Conservation (phyloP, 2,797 vertebrate genomes). For the Sus cebifrons region DNA sequence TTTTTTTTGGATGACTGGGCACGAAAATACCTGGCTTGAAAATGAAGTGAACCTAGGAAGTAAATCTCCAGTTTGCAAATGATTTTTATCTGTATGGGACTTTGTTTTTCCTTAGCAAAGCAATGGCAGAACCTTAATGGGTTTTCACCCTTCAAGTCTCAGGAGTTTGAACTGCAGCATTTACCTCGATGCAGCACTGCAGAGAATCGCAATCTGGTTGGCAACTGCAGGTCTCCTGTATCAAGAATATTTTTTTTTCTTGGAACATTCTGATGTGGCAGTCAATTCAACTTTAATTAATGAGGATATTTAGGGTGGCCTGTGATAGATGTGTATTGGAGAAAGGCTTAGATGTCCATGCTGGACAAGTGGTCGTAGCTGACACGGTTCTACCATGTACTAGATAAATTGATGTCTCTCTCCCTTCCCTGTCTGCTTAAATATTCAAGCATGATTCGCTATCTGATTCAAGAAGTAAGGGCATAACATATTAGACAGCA, state of each 20-base stretch:
- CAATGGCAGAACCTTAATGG: background rate
- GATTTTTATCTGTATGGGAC: background rate
- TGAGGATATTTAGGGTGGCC: slow-evolving; percentile 6
- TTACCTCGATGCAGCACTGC: background rate
- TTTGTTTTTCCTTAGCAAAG: slow-evolving; percentile 40
- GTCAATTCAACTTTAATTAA: slow-evolving; percentile 6
- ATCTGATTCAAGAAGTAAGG: background rate
- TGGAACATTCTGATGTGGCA: slow-evolving; percentile 6
- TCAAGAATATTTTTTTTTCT: background rate
- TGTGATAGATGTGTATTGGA: background rate
- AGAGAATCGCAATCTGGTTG: background rate
- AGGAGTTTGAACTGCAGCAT: background rate
- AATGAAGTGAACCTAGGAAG: slow-evolving; percentile 7
- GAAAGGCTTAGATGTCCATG: background rate
- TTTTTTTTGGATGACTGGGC: background rate
- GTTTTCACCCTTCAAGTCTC: background rate
- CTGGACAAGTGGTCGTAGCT: background rate
- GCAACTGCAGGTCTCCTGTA: background rate
- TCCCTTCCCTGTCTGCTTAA: background rate
- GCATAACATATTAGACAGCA: background rate
- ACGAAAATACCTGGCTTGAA: background rate
- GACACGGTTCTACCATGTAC: background rate
- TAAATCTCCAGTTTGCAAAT: background rate
- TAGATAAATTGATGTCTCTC: background rate
- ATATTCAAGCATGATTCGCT: slow-evolving; percentile 22